phyloP scores from a whole-genome alignment of 1,140 invertebrate species.

The Hetaerina americana region DNA sequence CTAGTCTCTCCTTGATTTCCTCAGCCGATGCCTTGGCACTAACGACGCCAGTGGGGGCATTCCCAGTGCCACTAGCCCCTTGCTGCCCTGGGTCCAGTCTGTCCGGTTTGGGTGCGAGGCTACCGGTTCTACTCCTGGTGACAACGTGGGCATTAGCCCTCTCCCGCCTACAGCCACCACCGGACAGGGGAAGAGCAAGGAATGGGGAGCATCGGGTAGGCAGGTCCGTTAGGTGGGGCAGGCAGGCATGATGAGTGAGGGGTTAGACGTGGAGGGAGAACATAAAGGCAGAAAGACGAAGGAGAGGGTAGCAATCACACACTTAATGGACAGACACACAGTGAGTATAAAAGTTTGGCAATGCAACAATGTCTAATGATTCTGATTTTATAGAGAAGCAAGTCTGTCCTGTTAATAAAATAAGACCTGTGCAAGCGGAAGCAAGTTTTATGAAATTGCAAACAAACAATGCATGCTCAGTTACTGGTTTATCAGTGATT shows the following conservation, averaged over 20 bases:
- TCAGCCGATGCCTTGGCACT: constrained; percentile 49
- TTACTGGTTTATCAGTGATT: no score
- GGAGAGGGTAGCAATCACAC: not conserved
- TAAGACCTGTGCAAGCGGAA: no score
- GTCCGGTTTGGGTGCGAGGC: constrained; percentile 31
- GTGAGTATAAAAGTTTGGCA: not conserved
- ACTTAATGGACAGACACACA: not conserved
- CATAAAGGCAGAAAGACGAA: constrained; percentile 2
- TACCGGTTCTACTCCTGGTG: constrained; percentile 57
- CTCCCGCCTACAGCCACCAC: constrained; percentile 39
- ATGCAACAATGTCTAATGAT: not conserved
- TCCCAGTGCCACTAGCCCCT: not conserved
- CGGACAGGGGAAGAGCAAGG: constrained; percentile 29
- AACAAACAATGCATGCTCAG: no score
- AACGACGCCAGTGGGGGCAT: constrained; percentile 16
- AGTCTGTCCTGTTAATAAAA: not conserved
- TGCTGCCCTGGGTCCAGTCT: not conserved
- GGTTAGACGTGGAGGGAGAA: constrained; percentile 5
- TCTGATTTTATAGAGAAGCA: not conserved
- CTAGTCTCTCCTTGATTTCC: constrained; percentile 83
- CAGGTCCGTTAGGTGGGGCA: not conserved
- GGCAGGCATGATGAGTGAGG: constrained; percentile 13
- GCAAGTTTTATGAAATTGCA: no score
- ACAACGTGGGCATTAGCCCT: constrained; percentile 52
- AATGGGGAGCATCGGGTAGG: constrained; percentile 21